Evolutionary conservation across 2,113 vertebrate species (phyloP), one percentile per base, ranked within the genome.

Genomic region (Nannobrachium achirus): DNA sequence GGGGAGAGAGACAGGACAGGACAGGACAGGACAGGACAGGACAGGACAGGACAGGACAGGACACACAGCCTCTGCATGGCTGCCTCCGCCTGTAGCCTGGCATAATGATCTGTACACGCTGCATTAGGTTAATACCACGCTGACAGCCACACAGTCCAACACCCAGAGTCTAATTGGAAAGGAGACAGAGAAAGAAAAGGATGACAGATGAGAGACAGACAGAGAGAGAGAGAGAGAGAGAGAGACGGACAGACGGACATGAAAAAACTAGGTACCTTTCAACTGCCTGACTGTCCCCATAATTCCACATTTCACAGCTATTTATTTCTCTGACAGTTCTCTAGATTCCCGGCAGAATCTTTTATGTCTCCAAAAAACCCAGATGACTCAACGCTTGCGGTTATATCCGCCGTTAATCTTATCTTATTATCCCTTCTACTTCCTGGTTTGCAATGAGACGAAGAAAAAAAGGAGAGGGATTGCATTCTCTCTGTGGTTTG

Each of bases 21-120:
- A n/a, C n/a, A n/a, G n/a, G n/a, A n/a, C n/a, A n/a, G n/a, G n/a
- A n/a, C n/a, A n/a, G n/a, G n/a, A n/a, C n/a, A n/a, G n/a, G n/a
- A n/a, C n/a, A n/a, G n/a, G n/a, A n/a, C n/a, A n/a, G n/a, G n/a
- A n/a, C n/a, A n/a, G n/a, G n/a, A n/a, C n/a, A n/a, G n/a, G n/a
- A n/a, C 86, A 83, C 89, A 90, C 87, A 91, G 92, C 82, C 86
- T 84, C 87, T 92, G 92, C 92, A 89, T 93, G 92, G 88, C 90
- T 91, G 92, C 80, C 73, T 88, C 93, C 94, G 94, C 94, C 93
- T 95, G 93, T 93, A 90, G 87, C 69, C 84, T 81, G 66, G 89
- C 92, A 93, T 94, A 93, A 94, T 94, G 92, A 93, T 92, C 90
- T 93, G 91, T 95, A 89, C 92, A 94, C 80, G 86, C 90, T 81